These are phyloP conservation scores for Macrosiphum euphorbiae DNA, from an alignment of 2,888 invertebrate genomes.

Conservation along the genomic window DNA sequence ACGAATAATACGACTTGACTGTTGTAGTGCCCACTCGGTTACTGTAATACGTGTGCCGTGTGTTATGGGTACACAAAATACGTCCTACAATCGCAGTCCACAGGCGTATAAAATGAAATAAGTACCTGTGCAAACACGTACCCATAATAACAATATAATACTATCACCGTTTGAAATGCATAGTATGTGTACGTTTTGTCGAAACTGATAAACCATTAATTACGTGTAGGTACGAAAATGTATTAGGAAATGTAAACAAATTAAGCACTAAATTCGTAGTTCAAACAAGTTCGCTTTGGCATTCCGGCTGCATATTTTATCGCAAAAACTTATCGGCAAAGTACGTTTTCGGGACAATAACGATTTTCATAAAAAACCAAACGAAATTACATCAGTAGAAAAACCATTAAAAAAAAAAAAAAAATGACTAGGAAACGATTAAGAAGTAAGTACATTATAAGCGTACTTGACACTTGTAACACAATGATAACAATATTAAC, in stretches of 20 bases:
- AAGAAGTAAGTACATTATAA: conserved; percentile 30
- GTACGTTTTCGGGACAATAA: neutral
- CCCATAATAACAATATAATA: neutral
- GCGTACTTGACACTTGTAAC: neutral
- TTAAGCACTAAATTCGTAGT: neutral
- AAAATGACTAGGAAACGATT: conserved; percentile 28
- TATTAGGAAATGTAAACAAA: neutral
- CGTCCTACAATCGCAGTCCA: neutral
- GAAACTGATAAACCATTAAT: neutral
- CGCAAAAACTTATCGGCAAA: neutral
- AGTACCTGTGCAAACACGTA: neutral
- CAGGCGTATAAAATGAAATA: neutral
- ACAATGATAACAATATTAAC: neutral
- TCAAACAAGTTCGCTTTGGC: neutral
- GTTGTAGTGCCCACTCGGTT: neutral
- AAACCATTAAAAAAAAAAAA: neutral
- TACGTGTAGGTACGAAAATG: neutral
- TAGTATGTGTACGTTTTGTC: neutral
- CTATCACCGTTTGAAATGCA: neutral
- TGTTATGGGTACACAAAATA: neutral
- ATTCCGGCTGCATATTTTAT: neutral
- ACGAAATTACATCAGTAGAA: neutral
- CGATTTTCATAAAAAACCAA: neutral
- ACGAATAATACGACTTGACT: neutral
- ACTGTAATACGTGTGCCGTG: neutral